Evolutionary conservation across 2,888 invertebrate genomes (phyloP).

Genomic region (Orthosia incerta): DNA sequence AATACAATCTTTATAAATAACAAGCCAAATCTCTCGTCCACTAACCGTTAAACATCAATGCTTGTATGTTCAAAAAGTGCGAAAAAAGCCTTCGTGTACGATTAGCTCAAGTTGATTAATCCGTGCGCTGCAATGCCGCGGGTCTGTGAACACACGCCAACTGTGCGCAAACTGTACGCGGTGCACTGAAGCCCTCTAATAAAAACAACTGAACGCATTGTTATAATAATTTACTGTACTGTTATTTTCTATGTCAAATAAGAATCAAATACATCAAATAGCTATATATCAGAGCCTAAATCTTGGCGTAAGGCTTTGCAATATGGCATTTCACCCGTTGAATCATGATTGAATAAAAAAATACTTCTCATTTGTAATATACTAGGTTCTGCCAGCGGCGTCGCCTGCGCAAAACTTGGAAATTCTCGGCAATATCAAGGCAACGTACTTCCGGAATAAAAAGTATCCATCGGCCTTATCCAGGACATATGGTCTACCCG

Average conservation of each 20-base stretch:
- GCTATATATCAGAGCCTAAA: not conserved
- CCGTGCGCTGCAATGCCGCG: slow-evolving; percentile 57
- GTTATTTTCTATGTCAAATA: slow-evolving; percentile 22
- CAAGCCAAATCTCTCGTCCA: slow-evolving; percentile 1
- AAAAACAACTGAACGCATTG: slow-evolving; percentile 57
- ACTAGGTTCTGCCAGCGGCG: no score
- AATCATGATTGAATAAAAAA: no score
- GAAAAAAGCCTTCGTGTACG: slow-evolving; percentile 22
- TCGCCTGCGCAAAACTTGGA: no score
- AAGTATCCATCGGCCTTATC: no score
- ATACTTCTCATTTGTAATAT: no score
- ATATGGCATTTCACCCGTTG: no score
- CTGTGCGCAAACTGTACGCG: slow-evolving; percentile 53
- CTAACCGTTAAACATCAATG: not conserved
- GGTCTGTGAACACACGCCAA: slow-evolving; percentile 52
- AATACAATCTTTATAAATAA: not conserved
- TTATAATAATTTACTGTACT: slow-evolving; percentile 47
- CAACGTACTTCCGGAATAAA: no score
- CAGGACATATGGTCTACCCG: no score
- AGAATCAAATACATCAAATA: no score
- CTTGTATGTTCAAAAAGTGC: not conserved
- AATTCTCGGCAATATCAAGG: no score
- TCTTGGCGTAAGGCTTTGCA: not conserved
- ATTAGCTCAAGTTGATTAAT: slow-evolving; percentile 72
- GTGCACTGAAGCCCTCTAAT: slow-evolving; percentile 32